These are phyloP conservation scores for Ctenodactylus gundi DNA, from an alignment of 2,113 vertebrate genomes.

Conservation along the genomic window DNA sequence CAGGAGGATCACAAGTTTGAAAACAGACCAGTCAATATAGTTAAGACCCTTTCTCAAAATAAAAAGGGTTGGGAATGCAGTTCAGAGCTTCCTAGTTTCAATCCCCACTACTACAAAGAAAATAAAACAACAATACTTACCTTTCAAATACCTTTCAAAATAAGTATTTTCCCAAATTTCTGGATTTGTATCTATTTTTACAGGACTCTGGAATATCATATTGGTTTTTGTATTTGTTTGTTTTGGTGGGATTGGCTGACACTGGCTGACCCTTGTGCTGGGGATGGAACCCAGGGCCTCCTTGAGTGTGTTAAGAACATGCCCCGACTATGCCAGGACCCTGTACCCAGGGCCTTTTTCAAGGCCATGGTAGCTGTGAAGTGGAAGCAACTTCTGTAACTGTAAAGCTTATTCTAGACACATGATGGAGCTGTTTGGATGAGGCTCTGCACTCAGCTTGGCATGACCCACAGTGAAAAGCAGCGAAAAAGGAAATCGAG, in stretches of 20 bases:
- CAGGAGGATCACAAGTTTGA: neutral
- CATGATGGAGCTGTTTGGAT: constrained; percentile 63
- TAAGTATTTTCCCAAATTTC: neutral
- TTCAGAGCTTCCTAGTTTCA: neutral
- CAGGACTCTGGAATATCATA: neutral
- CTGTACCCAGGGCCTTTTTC: too few relatives aligned
- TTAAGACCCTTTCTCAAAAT: neutral
- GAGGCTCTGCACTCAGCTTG: neutral
- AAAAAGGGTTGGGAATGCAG: neutral
- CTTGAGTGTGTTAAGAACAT: too few relatives aligned
- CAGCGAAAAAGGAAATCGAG: neutral
- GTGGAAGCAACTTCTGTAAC: neutral
- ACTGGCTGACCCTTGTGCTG: too few relatives aligned
- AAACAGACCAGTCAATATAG: neutral
- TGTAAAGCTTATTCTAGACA: constrained; percentile 64
- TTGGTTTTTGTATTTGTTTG: neutral
- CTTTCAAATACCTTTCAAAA: neutral
- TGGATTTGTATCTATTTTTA: neutral
- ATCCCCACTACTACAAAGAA: neutral
- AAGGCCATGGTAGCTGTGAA: neutral
- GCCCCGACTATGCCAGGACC: too few relatives aligned
- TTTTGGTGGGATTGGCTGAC: too few relatives aligned
- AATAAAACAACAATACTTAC: neutral
- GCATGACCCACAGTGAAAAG: neutral
- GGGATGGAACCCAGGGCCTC: neutral